Percentiles rank a stretch among this genome's conserved stretches.
Conservation (phyloP, 2,888 invertebrate species). For the Bellardia bayeri region DNA sequence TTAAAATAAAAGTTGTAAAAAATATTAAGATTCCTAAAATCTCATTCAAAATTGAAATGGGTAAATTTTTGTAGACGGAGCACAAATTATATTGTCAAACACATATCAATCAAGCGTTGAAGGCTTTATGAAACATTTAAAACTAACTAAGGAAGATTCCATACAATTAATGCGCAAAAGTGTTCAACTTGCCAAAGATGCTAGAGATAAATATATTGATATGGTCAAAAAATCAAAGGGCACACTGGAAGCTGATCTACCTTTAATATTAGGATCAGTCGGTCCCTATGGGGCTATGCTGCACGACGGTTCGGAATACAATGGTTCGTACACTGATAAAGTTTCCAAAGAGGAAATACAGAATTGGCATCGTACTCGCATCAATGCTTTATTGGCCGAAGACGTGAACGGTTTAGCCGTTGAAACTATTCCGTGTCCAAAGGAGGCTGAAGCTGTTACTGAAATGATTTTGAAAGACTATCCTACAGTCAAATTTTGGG, state of each 20-base stretch:
- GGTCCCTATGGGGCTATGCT: constrained; percentile 97
- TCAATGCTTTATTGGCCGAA: constrained; percentile 89
- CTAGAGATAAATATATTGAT: constrained; percentile 86
- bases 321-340: constrained; percentile 90
- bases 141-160: constrained; percentile 88
- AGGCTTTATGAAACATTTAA: constrained; percentile 90
- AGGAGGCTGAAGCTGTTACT: constrained; percentile 93
- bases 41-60: background rate
- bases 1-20: too few relatives aligned
- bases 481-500: constrained; percentile 91
- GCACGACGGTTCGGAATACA: constrained; percentile 96
- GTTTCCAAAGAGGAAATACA: constrained; percentile 88
- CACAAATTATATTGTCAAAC: constrained; percentile 94
- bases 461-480: constrained; percentile 89
- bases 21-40: background rate
- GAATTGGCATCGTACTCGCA: constrained; percentile 93
- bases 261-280: constrained; percentile 93
- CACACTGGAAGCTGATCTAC: constrained; percentile 79
- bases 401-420: constrained; percentile 94
- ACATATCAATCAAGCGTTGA: constrained; percentile 94
- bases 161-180: constrained; percentile 89
- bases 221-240: constrained; percentile 78
- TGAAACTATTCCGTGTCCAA: constrained; percentile 95
- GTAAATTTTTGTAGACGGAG: constrained; percentile 87
- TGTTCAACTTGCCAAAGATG: constrained; percentile 89